Base-by-base conservation (phyloP, 2,113 vertebrate species). In the Lepisosteus oculatus region DNA sequence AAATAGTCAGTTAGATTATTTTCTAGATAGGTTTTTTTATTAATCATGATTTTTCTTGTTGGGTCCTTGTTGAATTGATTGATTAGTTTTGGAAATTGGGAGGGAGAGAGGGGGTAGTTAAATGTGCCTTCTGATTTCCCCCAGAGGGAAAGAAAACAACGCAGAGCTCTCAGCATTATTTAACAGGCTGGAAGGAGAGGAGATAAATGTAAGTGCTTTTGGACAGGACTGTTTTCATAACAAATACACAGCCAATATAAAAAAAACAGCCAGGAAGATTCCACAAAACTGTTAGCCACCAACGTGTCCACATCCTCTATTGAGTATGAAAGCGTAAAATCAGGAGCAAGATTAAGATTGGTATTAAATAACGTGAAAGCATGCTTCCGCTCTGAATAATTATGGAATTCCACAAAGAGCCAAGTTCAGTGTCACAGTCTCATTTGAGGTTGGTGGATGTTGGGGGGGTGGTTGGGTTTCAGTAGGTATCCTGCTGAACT, bases 351-450 rank as follows among this genome's bases (percentile, higher is more conserved):
- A 86, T 76, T 83, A 79, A 75, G 81, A 84, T 76, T 67, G 77
- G 88, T 75, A 88, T 90, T 87, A 86, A 76, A 69, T 69, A 75
- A 68, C 83, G 86, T 90, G 89, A 90, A 88, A 91, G 90, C 84
- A 89, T 81, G 73, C 80, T 74, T 75, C 71, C 67, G 79, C 79
- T 79, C 69, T 79, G 73, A 80, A 85, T 74, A 74, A 81, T 84
- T 81, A 82, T 80, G 68, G 68, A 86, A 74, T 87, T 87, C 86
- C 83, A 90, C 86, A 87, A 84, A 86, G 81, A 86, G 86, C 89
- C 85, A 82, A 82, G 43, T 70, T 73, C 71, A 76, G 74, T 84
- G 80, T 63, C 80, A 67, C 66, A 64, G 78, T 80, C 71, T 82
- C 73, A 75, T 15, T 75, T 51, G 70, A 44, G 68, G 55, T 54